Evolutionary conservation across 2,113 vertebrate genomes (phyloP).

Genomic region (Periophthalmodon schlosseri): DNA sequence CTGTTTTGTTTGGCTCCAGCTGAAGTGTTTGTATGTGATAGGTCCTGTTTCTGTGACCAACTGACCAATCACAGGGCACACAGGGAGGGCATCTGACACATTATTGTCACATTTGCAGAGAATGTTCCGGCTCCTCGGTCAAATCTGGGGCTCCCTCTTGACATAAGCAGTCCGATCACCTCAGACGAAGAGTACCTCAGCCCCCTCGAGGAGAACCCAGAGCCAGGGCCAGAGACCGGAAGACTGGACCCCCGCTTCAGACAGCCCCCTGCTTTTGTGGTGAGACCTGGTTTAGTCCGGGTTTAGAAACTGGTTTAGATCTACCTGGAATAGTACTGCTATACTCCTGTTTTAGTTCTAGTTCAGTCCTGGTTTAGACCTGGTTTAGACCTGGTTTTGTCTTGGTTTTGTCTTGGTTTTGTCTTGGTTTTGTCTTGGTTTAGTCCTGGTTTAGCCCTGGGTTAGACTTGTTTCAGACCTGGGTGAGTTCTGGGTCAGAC

Average conservation of each 20-base stretch:
- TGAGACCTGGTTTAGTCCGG: slow-evolving; percentile 53
- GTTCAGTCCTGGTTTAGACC: neutral
- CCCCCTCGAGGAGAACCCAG: slow-evolving; percentile 90
- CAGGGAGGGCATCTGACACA: too few species aligned
- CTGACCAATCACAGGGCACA: too few species aligned
- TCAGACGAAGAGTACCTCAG: slow-evolving; percentile 98
- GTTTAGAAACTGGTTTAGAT: neutral
- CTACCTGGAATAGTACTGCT: too few species aligned
- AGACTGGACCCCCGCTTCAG: slow-evolving; percentile 82
- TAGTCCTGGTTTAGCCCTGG: neutral
- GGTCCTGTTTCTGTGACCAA: too few species aligned
- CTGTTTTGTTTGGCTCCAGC: too few species aligned
- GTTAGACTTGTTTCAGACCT: neutral
- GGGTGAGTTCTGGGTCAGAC: neutral
- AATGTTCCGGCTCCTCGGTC: slow-evolving; percentile 67
- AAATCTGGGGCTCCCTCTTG: slow-evolving; percentile 73
- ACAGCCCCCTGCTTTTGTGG: slow-evolving; percentile 91
- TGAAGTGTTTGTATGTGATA: too few species aligned
- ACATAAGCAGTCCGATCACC: slow-evolving; percentile 92
- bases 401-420: neutral
- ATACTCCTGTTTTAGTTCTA: neutral
- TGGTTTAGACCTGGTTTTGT: neutral
- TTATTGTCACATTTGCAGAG: slow-evolving; percentile 46
- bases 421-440: neutral
- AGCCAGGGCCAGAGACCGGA: slow-evolving; percentile 73